Evolutionary conservation across 2,888 invertebrate species (phyloP), one percentile per base, ranked within the genome.

Genomic region (Papilio protenor): DNA sequence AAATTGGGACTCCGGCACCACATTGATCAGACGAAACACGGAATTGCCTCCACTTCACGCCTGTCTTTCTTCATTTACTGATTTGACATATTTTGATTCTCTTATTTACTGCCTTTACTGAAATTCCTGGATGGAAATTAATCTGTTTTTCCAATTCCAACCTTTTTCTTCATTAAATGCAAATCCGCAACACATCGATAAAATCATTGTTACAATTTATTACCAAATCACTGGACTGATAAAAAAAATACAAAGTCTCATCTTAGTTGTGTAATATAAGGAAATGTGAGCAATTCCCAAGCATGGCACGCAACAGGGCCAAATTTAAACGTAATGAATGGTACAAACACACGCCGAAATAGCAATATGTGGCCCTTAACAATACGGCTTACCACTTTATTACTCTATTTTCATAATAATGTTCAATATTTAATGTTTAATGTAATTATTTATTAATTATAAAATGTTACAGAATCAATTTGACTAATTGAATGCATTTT

Each of bases 291-390:
- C 75, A 8, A 66, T 78, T 72, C 72, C 47, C 40, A 78, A 49
- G 75, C 78, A 72, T 49, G 40, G 78, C 78, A 78, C 78, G 78
- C 64, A 78, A 52, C 23, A 72, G 16, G 45, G 33, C 64, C 21
- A 77, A 78, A 55, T 73, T 72, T 72, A 47, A 64, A 72, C 27
- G 71, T 78, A 78, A 78, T 75, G 71, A 78, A 78, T 75, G 78
- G 72, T 64, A 14, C 40, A 72, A 75, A 72, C 66, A 72, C 61
- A 64, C 21, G 52, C 21, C 64, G 72, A 23, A 61, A 61, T 66
- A 69, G 66, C 66, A 69, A 69, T 69, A 69, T 61, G 27, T 45
- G 18, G 66, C 21, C 66, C 64, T 21, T 69, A 69, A 21, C 45
- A 69, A 40, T 45, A 4, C 33, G 33, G 33, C 33, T 33, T 33